Conservation (phyloP, 1,140 invertebrate genomes). For the Aphaenogaster rudis region DNA sequence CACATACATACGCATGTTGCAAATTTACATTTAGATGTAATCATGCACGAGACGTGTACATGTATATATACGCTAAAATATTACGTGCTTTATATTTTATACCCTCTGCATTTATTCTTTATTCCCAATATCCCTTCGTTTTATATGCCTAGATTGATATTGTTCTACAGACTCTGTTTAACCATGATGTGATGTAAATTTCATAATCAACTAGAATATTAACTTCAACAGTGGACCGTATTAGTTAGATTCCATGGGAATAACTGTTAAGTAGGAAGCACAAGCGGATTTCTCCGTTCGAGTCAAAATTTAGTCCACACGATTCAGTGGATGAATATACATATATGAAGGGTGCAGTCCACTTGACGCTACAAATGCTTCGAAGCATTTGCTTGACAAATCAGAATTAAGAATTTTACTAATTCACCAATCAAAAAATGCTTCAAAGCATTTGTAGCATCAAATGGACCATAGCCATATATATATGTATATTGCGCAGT, state of each 20-base stretch:
- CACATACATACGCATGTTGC: background rate
- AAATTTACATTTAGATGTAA: constrained; percentile 60
- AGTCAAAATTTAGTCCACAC: constrained; percentile 53
- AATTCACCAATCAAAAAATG: too few relatives aligned
- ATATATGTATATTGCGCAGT: background rate
- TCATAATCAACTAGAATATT: background rate
- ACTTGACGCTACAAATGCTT: too few relatives aligned
- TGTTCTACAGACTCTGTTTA: background rate
- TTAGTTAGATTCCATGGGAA: constrained; percentile 55
- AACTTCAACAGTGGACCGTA: background rate
- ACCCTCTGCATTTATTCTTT: constrained; percentile 33
- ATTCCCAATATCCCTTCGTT: background rate
- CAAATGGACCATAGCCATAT: too few relatives aligned
- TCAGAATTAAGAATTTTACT: too few relatives aligned
- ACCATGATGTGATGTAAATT: constrained; percentile 30
- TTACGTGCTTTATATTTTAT: constrained; percentile 66
- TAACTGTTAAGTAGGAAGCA: constrained; percentile 69
- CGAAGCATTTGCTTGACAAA: too few relatives aligned
- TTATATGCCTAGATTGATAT: background rate
- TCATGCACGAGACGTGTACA: constrained; percentile 30
- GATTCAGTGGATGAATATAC: constrained; percentile 26
- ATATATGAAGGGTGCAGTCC: background rate
- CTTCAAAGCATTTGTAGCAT: too few relatives aligned
- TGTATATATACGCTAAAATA: constrained; percentile 61
- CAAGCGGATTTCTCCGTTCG: constrained; percentile 55